These are phyloP conservation scores for Melanotaenia maccullochi DNA, from an alignment of 2,797 vertebrate species.

Conservation along the genomic window DNA sequence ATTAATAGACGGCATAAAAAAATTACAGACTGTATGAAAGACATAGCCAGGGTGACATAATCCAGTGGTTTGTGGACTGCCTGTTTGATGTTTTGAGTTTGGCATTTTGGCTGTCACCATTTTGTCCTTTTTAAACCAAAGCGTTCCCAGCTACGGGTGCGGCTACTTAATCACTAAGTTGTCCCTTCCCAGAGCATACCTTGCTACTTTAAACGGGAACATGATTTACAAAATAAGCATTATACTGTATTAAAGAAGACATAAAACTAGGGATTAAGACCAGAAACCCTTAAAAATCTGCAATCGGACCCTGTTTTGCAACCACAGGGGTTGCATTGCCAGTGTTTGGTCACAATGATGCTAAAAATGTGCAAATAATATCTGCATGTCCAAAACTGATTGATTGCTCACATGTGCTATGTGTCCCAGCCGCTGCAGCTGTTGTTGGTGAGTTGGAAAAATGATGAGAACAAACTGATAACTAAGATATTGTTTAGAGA, in stretches of 20 bases:
- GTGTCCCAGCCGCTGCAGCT: neutral
- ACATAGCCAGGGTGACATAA: neutral
- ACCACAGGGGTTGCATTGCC: neutral
- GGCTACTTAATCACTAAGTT: neutral
- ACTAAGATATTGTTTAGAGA: neutral
- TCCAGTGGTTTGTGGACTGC: neutral
- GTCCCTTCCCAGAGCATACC: no score
- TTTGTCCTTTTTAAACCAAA: neutral
- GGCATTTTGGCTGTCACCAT: neutral
- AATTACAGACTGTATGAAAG: neutral
- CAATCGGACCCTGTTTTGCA: neutral
- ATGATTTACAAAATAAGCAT: neutral
- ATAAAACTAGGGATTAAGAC: neutral
- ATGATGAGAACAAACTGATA: neutral
- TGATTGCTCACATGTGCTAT: neutral
- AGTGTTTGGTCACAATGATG: neutral
- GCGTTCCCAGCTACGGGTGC: neutral
- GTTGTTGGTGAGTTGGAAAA: neutral
- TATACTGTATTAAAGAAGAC: neutral
- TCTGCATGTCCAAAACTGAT: neutral
- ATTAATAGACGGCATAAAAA: neutral
- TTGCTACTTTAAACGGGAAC: no score
- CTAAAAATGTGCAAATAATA: neutral
- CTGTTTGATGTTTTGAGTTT: neutral
- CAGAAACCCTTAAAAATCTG: neutral